Evolutionary conservation across 2,888 invertebrate genomes (phyloP).

Genomic region (Scelioninae gen. 1): DNA sequence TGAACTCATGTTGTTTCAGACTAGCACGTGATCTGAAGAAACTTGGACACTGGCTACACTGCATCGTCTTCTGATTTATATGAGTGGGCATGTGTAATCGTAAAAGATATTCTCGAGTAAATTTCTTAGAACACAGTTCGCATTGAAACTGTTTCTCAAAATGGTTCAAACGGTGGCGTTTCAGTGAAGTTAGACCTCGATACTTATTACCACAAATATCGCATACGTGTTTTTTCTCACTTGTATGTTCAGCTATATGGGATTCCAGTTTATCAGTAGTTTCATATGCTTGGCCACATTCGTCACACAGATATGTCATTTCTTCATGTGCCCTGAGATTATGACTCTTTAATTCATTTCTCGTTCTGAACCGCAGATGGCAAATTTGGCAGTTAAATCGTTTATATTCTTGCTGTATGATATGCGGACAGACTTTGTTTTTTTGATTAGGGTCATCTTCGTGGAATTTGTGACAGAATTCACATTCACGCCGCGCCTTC

Average conservation of each 20-base stretch:
- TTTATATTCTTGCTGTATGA: constrained; percentile 5
- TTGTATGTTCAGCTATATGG: not conserved
- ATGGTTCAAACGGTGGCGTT: constrained; percentile 41
- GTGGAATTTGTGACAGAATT: constrained; percentile 29
- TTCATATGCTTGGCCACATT: constrained; percentile 49
- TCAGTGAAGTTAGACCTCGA: constrained; percentile 2
- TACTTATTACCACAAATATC: constrained; percentile 30
- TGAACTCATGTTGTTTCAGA: constrained; percentile 30
- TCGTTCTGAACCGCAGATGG: constrained; percentile 20
- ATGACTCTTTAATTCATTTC: constrained; percentile 50
- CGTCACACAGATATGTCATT: constrained; percentile 27
- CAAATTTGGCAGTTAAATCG: constrained; percentile 42
- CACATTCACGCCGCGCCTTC: not conserved
- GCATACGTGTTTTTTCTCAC: constrained; percentile 35
- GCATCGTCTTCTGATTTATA: constrained; percentile 10
- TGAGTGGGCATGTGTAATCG: constrained; percentile 37
- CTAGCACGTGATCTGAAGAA: constrained; percentile 19
- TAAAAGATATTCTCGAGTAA: constrained; percentile 31
- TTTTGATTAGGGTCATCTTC: not conserved
- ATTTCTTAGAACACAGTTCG: constrained; percentile 26
- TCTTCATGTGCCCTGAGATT: constrained; percentile 29
- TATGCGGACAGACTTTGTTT: constrained; percentile 10
- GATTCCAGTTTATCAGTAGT: constrained; percentile 3
- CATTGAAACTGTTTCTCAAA: constrained; percentile 43
- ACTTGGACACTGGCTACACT: constrained; percentile 17